Conservation (phyloP, 2,113 vertebrate species). For the Labeo rohita region DNA sequence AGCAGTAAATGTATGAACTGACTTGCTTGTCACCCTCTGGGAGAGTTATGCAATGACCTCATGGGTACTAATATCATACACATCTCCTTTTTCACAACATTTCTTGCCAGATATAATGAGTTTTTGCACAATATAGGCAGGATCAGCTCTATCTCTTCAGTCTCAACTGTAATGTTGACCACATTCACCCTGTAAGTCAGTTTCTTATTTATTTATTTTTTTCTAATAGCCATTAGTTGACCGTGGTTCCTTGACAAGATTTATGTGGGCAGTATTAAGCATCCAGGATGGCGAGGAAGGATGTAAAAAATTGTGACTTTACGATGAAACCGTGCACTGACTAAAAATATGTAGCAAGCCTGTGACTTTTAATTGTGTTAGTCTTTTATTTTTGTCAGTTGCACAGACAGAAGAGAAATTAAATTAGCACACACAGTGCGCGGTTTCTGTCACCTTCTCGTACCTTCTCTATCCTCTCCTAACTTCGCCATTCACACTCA, state of each 20-base stretch:
- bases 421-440: not conserved
- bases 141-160: not conserved
- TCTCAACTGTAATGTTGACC: constrained; percentile 25
- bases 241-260: constrained; percentile 23
- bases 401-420: not conserved
- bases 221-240: constrained; percentile 31
- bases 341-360: constrained; percentile 3
- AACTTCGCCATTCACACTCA: constrained; percentile 3
- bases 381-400: constrained; percentile 7
- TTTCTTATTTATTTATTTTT: not conserved
- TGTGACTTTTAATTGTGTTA: not conserved
- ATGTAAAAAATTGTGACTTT: not conserved
- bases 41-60: constrained; percentile 35
- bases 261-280: constrained; percentile 7
- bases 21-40: not conserved
- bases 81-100: not conserved
- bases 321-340: not conserved
- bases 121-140: constrained; percentile 19
- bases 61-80: constrained; percentile 17
- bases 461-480: not conserved
- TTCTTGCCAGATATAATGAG: constrained; percentile 29
- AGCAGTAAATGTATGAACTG: not conserved
- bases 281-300: not conserved
- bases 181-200: not conserved
- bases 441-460: not conserved